phyloP scores from a whole-genome alignment of 2,113 vertebrate species.

The Ornithorhynchus anatinus region DNA sequence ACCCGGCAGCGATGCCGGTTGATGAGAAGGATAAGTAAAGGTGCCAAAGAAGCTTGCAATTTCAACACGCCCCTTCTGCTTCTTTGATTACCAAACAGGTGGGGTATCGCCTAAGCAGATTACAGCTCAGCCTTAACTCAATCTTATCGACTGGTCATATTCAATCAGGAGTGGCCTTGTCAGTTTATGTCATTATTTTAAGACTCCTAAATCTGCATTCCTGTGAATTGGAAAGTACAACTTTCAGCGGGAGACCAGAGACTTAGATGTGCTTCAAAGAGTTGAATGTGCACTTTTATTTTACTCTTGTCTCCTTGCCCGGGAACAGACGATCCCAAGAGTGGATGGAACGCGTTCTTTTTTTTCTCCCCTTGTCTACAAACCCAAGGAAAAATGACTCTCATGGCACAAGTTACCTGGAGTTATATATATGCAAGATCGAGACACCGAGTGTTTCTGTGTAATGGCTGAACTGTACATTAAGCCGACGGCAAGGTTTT shows the following conservation, averaged over 20 bases:
- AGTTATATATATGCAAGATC: too few relatives aligned
- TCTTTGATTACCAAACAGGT: slow-evolving; percentile 45
- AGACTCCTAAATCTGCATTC: not conserved
- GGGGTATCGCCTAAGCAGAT: slow-evolving; percentile 46
- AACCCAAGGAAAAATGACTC: too few relatives aligned
- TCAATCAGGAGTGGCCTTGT: slow-evolving; percentile 47
- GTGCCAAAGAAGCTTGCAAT: slow-evolving; percentile 35
- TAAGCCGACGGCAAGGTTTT: too few relatives aligned
- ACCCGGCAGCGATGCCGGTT: slow-evolving; percentile 25
- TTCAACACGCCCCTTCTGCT: slow-evolving; percentile 25
- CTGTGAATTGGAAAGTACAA: not conserved
- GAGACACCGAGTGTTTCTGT: too few relatives aligned
- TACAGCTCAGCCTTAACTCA: slow-evolving; percentile 53
- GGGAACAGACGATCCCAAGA: too few relatives aligned
- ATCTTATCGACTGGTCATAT: slow-evolving; percentile 35
- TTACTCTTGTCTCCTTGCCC: too few relatives aligned
- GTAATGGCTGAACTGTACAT: too few relatives aligned
- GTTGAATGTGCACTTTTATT: too few relatives aligned
- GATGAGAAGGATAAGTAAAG: slow-evolving; percentile 21
- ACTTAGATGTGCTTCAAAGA: too few relatives aligned
- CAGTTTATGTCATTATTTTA: slow-evolving; percentile 27
- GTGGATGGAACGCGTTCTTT: too few relatives aligned
- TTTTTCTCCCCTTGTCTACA: too few relatives aligned
- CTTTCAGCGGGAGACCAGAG: not conserved
- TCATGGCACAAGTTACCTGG: too few relatives aligned